phyloP scores from a whole-genome alignment of 2,797 vertebrate genomes.

The Rousettus madagascariensis region DNA sequence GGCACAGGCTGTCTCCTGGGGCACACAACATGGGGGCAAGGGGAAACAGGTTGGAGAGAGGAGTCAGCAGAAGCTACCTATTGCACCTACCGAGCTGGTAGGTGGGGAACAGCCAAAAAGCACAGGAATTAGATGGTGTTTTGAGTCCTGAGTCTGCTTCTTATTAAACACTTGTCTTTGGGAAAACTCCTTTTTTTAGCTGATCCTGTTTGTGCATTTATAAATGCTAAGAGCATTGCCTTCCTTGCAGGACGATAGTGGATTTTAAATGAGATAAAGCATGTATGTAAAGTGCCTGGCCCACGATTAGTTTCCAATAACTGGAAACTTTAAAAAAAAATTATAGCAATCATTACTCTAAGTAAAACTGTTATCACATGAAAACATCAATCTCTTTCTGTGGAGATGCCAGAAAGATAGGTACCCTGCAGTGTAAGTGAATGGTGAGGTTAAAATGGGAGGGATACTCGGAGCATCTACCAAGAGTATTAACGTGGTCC shows the following conservation, averaged over 20 bases:
- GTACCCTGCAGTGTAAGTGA: background rate
- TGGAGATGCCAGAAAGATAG: background rate
- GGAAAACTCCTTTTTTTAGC: background rate
- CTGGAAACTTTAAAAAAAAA: background rate
- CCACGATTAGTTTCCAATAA: background rate
- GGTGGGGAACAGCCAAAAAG: background rate
- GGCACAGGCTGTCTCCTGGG: background rate
- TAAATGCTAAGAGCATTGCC: background rate
- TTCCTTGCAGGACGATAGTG: background rate
- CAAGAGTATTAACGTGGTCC: background rate
- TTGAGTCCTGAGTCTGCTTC: background rate
- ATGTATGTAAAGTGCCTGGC: background rate
- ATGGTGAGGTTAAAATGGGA: background rate
- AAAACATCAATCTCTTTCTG: background rate
- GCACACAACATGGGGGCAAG: background rate
- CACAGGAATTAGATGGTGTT: background rate
- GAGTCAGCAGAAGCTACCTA: background rate
- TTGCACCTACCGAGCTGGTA: background rate
- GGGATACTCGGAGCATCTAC: background rate
- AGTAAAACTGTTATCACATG: background rate
- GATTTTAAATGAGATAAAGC: background rate
- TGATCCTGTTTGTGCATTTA: background rate
- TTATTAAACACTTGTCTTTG: background rate
- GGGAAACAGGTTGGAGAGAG: background rate
- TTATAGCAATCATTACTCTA: background rate